Evolutionary conservation across 2,888 invertebrate genomes (phyloP).

Genomic region (Parochlus steinenii): DNA sequence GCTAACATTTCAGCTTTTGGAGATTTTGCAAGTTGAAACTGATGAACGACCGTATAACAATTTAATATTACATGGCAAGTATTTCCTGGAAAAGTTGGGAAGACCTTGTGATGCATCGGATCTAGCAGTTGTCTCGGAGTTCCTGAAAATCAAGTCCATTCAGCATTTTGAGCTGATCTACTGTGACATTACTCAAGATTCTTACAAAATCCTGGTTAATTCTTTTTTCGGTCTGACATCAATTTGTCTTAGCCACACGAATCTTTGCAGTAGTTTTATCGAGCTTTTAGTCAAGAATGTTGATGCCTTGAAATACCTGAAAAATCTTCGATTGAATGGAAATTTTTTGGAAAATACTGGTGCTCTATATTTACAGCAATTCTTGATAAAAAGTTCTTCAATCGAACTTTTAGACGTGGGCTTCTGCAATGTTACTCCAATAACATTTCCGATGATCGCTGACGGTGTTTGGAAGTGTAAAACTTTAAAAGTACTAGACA

Average conservation of each 20-base stretch:
- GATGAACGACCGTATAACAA: constrained; percentile 22
- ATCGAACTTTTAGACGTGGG: constrained; percentile 14
- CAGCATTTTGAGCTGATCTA: background rate
- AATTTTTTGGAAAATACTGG: constrained; percentile 11
- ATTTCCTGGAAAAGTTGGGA: constrained; percentile 21
- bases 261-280: too few species aligned
- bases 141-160: constrained; percentile 15
- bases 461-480: constrained; percentile 24
- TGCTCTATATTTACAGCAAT: constrained; percentile 11
- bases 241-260: too few species aligned
- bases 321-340: constrained; percentile 13
- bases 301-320: too few species aligned
- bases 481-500: constrained; percentile 18
- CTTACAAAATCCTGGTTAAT: too few species aligned
- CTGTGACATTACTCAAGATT: too few species aligned
- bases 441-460: constrained; percentile 23
- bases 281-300: too few species aligned
- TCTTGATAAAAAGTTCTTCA: constrained; percentile 11
- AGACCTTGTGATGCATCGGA: constrained; percentile 19
- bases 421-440: constrained; percentile 19
- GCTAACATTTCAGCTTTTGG: too few species aligned
- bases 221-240: too few species aligned
- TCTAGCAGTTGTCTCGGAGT: constrained; percentile 20
- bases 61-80: constrained; percentile 20
- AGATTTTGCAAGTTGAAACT: constrained; percentile 28